Evolutionary conservation across 2,797 vertebrate species (phyloP).

Genomic region (Micrastur ruficollis): DNA sequence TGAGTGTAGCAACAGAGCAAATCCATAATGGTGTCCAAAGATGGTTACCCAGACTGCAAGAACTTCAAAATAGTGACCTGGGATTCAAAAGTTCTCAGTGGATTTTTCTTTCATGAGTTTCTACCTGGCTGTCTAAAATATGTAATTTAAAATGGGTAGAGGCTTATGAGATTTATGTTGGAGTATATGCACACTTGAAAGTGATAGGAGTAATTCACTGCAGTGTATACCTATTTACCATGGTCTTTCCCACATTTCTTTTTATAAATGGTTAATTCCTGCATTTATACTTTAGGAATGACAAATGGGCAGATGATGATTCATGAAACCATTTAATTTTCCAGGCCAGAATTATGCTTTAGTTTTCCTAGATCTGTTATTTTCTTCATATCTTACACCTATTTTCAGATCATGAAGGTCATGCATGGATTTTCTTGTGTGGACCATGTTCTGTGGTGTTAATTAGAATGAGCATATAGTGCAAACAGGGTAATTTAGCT

Average conservation of each 20-base stretch:
- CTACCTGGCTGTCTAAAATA: background rate
- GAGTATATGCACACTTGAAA: background rate
- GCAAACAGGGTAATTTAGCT: background rate
- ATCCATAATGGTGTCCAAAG: background rate
- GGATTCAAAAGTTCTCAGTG: background rate
- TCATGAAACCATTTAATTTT: background rate
- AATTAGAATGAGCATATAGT: background rate
- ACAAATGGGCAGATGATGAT: background rate
- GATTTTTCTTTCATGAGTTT: background rate
- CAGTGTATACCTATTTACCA: background rate
- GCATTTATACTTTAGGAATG: background rate
- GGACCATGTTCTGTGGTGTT: background rate
- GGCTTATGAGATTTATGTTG: background rate
- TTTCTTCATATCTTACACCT: background rate
- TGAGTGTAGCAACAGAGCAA: background rate
- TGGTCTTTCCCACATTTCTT: background rate
- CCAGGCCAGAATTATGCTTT: background rate
- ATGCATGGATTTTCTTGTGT: background rate
- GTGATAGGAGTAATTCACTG: background rate
- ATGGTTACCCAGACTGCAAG: background rate
- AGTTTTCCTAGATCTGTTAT: background rate
- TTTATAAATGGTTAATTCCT: background rate
- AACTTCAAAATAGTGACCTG: background rate
- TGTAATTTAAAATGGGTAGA: background rate
- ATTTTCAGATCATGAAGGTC: background rate